A percentile compares a stretch with the other conserved stretches of the same genome.
These are phyloP conservation scores for Macquaria ambigua DNA, from an alignment of 2,113 vertebrate species.

Conservation along the genomic window DNA sequence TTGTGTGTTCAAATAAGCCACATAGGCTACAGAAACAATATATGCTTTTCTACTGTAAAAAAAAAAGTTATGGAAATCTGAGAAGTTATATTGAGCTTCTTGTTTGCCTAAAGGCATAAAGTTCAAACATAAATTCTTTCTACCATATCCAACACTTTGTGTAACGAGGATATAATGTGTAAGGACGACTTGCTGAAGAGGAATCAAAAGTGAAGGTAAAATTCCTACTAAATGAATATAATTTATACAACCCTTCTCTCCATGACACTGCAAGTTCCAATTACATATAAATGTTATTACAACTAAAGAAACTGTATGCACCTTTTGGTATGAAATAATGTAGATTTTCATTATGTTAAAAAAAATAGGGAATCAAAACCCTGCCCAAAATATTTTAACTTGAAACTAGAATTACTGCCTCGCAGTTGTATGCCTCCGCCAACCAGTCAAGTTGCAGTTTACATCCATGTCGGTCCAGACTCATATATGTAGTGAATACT, in stretches of 20 bases:
- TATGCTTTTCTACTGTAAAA: not conserved
- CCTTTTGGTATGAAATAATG: constrained; percentile 6
- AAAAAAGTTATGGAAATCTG: not conserved
- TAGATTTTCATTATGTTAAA: not conserved
- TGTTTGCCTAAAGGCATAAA: not conserved
- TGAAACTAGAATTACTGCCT: too few relatives aligned
- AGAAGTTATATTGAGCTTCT: not conserved
- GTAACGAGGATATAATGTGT: not conserved
- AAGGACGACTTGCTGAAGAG: not conserved
- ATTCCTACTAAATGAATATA: not conserved
- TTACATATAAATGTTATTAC: not conserved
- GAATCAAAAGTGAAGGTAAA: not conserved
- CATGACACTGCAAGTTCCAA: not conserved
- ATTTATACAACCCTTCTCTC: not conserved
- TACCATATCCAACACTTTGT: constrained; percentile 5
- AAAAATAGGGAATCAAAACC: not conserved
- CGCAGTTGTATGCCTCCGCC: too few relatives aligned
- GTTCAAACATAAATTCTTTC: not conserved
- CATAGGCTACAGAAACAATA: not conserved
- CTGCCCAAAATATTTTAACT: not conserved
- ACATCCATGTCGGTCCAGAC: too few relatives aligned
- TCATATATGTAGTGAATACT: too few relatives aligned
- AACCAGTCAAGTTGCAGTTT: too few relatives aligned
- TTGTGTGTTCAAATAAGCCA: not conserved
- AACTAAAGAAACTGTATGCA: not conserved